Evolutionary conservation across 2,888 invertebrate genomes (phyloP).

Genomic region (Drosophila atroscutellata): DNA sequence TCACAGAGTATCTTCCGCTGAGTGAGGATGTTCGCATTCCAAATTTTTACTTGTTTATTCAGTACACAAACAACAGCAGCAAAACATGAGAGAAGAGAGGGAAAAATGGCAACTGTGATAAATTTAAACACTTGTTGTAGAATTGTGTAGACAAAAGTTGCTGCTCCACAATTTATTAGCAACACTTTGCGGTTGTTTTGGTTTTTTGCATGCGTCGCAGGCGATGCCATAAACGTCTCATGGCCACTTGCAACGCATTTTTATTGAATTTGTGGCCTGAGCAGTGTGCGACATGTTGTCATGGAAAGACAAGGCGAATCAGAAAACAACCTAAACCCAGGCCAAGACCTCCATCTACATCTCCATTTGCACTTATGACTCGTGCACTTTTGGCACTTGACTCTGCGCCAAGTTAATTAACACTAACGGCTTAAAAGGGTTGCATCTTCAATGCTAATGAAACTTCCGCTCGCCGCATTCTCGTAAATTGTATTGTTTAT

Average conservation of each 20-base stretch:
- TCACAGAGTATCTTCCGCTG: constrained; percentile 33
- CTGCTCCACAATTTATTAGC: constrained; percentile 75
- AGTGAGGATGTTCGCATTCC: not conserved
- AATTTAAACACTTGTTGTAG: constrained; percentile 81
- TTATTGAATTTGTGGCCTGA: constrained; percentile 68
- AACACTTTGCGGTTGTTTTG: constrained; percentile 76
- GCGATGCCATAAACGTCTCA: constrained; percentile 65
- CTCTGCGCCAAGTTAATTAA: constrained; percentile 75
- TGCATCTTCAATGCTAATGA: constrained; percentile 72
- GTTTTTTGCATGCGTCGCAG: constrained; percentile 67
- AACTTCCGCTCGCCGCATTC: constrained; percentile 56
- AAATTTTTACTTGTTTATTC: constrained; percentile 33
- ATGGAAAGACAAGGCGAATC: constrained; percentile 9
- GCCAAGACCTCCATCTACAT: constrained; percentile 2
- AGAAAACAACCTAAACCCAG: not conserved
- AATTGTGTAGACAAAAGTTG: constrained; percentile 57
- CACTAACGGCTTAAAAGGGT: constrained; percentile 55
- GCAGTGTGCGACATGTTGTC: constrained; percentile 43
- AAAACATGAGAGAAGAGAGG: constrained; percentile 5
- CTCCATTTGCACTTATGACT: constrained; percentile 33
- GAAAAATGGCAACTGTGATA: constrained; percentile 68
- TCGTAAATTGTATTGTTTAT: constrained; percentile 76
- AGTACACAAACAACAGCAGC: constrained; percentile 23
- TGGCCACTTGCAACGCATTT: constrained; percentile 67
- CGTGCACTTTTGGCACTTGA: constrained; percentile 63